phyloP scores from a whole-genome alignment of 2,888 invertebrate genomes.

The Andrena chrysosceles region DNA sequence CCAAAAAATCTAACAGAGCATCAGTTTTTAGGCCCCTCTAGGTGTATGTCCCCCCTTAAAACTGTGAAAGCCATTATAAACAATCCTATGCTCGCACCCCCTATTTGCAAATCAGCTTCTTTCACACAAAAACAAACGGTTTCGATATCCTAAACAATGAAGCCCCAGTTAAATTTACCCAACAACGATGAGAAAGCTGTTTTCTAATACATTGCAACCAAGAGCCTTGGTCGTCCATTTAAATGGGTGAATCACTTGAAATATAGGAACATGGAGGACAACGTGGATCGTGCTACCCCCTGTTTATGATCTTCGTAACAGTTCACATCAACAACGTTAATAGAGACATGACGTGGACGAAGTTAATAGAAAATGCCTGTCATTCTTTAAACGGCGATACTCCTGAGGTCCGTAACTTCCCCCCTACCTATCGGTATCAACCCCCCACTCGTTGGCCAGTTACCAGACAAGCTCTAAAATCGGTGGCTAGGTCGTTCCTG shows the following conservation, averaged over 20 bases:
- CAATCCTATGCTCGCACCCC: too few relatives aligned
- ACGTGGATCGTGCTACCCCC: not conserved
- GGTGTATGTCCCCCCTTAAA: too few relatives aligned
- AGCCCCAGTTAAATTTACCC: too few relatives aligned
- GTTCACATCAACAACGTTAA: not conserved
- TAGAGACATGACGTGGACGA: not conserved
- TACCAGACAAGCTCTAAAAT: constrained; percentile 79
- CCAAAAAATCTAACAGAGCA: too few relatives aligned
- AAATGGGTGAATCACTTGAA: not conserved
- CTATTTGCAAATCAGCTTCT: too few relatives aligned
- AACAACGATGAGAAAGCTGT: too few relatives aligned
- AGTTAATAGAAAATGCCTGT: constrained; percentile 25
- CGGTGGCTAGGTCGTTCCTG: constrained; percentile 77
- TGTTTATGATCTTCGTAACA: not conserved
- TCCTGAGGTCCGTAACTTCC: constrained; percentile 18
- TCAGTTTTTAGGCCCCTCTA: too few relatives aligned
- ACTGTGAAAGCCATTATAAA: too few relatives aligned
- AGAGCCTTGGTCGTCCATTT: not conserved
- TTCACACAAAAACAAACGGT: too few relatives aligned
- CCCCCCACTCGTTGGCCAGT: constrained; percentile 71
- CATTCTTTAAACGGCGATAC: constrained; percentile 7
- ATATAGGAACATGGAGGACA: not conserved
- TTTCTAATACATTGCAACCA: too few relatives aligned
- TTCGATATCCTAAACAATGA: too few relatives aligned
- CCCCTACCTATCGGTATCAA: constrained; percentile 33